Conservation (phyloP, 2,113 vertebrate species). For the Chrysemys picta region DNA sequence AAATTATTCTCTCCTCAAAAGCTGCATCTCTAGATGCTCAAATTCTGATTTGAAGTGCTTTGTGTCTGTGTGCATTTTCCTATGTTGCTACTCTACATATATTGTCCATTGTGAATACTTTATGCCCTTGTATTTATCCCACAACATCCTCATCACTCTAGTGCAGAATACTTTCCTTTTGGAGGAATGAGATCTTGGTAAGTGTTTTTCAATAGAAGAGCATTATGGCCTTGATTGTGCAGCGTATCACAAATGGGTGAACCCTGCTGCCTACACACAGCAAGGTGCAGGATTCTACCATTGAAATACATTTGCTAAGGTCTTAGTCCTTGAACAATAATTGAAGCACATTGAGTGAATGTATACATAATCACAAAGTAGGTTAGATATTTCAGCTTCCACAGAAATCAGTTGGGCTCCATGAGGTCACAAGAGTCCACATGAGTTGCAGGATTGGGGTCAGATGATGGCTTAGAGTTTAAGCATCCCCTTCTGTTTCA, state of each 20-base stretch:
- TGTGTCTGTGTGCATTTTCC: not conserved
- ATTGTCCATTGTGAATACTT: not conserved
- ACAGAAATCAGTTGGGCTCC: not conserved
- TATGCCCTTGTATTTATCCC: not conserved
- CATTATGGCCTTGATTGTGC: not conserved
- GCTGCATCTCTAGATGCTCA: not conserved
- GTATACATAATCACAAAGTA: not conserved
- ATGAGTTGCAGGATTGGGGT: not conserved
- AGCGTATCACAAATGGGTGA: not conserved
- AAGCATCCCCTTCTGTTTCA: not conserved
- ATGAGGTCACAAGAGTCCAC: not conserved
- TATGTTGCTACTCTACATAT: accelerated
- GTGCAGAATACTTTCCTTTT: not conserved
- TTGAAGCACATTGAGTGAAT: not conserved
- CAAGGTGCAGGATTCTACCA: not conserved
- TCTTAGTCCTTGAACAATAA: not conserved
- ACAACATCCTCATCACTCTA: not conserved
- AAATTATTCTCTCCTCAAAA: not conserved
- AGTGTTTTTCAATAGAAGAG: not conserved
- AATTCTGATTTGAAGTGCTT: not conserved
- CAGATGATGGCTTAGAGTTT: not conserved
- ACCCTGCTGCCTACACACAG: not conserved
- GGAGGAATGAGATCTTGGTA: not conserved
- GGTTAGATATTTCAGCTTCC: not conserved
- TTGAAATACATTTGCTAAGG: not conserved